Percentiles rank a stretch among this genome's conserved stretches.
Evolutionary conservation across 2,888 invertebrate species (phyloP).

Genomic region (Hermodice carunculata): DNA sequence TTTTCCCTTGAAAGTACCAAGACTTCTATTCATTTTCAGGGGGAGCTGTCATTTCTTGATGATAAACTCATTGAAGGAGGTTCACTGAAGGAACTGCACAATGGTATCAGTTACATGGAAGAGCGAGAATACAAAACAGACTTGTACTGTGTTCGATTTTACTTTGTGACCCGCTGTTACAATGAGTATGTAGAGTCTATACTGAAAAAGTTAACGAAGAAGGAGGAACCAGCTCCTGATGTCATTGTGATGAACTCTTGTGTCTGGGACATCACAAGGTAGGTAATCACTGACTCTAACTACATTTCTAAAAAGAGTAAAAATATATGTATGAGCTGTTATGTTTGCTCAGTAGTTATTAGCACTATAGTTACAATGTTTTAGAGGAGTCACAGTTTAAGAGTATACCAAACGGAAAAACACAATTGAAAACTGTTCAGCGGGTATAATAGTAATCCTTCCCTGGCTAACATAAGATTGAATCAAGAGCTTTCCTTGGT

Average conservation of each 20-base stretch:
- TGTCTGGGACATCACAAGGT: constrained; percentile 72
- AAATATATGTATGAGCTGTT: too few species aligned
- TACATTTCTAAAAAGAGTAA: too few species aligned
- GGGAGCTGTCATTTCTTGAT: constrained; percentile 64
- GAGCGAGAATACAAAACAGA: constrained; percentile 63
- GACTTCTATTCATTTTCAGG: constrained; percentile 50
- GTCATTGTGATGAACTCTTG: constrained; percentile 72
- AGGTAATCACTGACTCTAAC: too few species aligned
- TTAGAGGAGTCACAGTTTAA: too few species aligned
- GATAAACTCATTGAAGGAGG: constrained; percentile 66
- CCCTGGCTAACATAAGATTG: too few species aligned
- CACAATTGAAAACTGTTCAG: too few species aligned
- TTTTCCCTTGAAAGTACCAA: too few species aligned
- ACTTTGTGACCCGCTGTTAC: constrained; percentile 71
- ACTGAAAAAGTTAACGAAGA: constrained; percentile 56
- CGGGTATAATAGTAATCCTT: too few species aligned
- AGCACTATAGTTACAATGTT: too few species aligned
- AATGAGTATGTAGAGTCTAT: constrained; percentile 66
- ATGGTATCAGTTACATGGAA: constrained; percentile 69
- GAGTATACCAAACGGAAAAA: too few species aligned
- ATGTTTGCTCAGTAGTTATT: too few species aligned
- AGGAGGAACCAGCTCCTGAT: constrained; percentile 69
- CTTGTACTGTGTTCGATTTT: constrained; percentile 60
- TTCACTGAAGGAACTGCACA: constrained; percentile 60
- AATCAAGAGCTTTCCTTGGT: too few species aligned